Evolutionary conservation across 1,140 invertebrate genomes (phyloP), one percentile per base, ranked within the genome.

Genomic region (Myzus persicae): DNA sequence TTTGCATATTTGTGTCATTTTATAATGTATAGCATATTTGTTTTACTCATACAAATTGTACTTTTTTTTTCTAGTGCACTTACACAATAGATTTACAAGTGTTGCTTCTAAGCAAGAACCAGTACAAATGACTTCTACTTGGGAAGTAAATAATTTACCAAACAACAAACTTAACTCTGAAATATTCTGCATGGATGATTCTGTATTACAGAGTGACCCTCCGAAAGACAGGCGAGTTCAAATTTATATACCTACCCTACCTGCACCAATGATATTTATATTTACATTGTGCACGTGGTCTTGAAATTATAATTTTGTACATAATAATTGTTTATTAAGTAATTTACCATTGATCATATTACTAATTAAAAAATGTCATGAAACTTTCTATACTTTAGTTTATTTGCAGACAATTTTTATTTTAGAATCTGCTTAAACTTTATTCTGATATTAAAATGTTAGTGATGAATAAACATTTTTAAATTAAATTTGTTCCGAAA

Each of bases 131-230:
- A 98, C 97, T 9, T 98, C 97, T 2, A 97, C 97, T 89, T 98
- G 97, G 97, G 97, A 98, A 96, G 97, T 97, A 94, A 97, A 96
- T 89, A 97, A 97, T 95, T 96, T 97, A 94, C 96, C 97, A 36
- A 97, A 97, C 95, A 97, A 98, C 95, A 97, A 97, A 94, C 96
- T 98, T 94, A 98, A 98, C 95, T 97, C 98, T 94, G 97, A 97
- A 96, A 97, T 96, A 93, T 96, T 98, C 48, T 97, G 96, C 20
- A 97, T 97, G 97, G 97, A 97, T 94, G 96, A 96, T 94, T 96
- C 96, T 4, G 96, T 96, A 93, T 95, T 97, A 59, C 97, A 97
- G 95, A 95, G 97, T 90, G 96, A 97, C 94, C 97, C 97, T n/a
- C 97, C 98, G 0, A 96, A 95, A 93, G 98, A 98, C 95, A 97